These are phyloP conservation scores for Martes flavigula DNA, from an alignment of 2,797 vertebrate genomes.

Conservation along the genomic window DNA sequence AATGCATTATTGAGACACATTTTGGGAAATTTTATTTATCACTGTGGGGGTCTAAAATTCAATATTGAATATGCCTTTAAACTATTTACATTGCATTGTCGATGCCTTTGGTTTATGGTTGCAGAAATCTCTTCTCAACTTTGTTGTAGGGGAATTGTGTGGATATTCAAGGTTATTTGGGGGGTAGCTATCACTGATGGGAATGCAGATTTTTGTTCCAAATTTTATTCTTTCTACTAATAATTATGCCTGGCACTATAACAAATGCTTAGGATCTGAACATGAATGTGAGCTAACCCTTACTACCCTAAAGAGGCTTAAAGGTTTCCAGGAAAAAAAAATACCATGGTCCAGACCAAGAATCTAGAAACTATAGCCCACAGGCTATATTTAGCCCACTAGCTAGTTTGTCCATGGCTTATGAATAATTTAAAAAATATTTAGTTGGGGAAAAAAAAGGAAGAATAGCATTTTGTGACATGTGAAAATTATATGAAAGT, in stretches of 20 bases:
- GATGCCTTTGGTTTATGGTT: fast-evolving
- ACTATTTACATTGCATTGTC: fast-evolving
- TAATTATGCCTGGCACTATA: too few species aligned
- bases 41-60: not conserved
- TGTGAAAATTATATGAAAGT: not conserved
- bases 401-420: fast-evolving
- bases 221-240: not conserved
- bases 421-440: not conserved
- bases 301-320: not conserved
- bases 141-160: not conserved
- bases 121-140: not conserved
- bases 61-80: not conserved
- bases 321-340: fast-evolving
- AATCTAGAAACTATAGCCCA: not conserved
- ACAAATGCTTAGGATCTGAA: not conserved
- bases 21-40: not conserved
- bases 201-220: not conserved
- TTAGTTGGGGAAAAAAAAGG: not conserved
- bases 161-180: not conserved
- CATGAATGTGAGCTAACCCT: not conserved
- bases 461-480: not conserved
- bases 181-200: not conserved
- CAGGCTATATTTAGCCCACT: fast-evolving
- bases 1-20: fast-evolving
- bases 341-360: fast-evolving